phyloP scores from a whole-genome alignment of 2,888 invertebrate genomes.

The Itoplectis maculator region DNA sequence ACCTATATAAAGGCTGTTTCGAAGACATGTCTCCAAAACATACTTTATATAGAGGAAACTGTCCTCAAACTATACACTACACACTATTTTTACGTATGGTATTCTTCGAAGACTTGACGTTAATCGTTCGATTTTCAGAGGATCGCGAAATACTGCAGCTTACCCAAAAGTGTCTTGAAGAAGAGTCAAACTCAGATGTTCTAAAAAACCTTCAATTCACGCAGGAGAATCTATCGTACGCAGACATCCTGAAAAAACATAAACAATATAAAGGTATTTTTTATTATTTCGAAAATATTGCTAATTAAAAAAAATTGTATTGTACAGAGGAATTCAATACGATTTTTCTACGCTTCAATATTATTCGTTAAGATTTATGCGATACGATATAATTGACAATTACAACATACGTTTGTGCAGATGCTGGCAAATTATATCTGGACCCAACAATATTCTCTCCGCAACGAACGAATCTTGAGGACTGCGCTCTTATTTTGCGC shows the following conservation, averaged over 20 bases:
- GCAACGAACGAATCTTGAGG: background rate
- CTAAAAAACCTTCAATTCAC: background rate
- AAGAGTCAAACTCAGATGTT: background rate
- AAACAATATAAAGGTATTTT: background rate
- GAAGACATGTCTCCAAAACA: conserved; percentile 7
- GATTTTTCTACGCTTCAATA: too few relatives aligned
- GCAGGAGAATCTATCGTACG: background rate
- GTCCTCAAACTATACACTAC: background rate
- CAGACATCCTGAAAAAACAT: conserved; percentile 6
- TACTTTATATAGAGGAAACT: background rate
- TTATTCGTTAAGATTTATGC: too few relatives aligned
- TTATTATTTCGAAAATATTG: conserved; percentile 6
- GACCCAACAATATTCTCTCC: conserved; percentile 5
- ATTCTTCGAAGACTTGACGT: background rate
- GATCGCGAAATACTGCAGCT: conserved; percentile 10
- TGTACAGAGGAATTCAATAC: too few relatives aligned
- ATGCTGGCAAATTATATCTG: conserved; percentile 6
- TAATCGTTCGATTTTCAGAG: conserved; percentile 1
- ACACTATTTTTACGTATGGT: conserved; percentile 5
- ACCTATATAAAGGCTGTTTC: background rate
- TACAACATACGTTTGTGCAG: conserved; percentile 6
- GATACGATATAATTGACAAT: too few relatives aligned
- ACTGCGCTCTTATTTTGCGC: background rate
- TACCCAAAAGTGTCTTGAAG: conserved; percentile 2
- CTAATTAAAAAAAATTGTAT: background rate